These are phyloP conservation scores for Denticeps clupeoides DNA, from an alignment of 2,797 vertebrate genomes.

Conservation along the genomic window DNA sequence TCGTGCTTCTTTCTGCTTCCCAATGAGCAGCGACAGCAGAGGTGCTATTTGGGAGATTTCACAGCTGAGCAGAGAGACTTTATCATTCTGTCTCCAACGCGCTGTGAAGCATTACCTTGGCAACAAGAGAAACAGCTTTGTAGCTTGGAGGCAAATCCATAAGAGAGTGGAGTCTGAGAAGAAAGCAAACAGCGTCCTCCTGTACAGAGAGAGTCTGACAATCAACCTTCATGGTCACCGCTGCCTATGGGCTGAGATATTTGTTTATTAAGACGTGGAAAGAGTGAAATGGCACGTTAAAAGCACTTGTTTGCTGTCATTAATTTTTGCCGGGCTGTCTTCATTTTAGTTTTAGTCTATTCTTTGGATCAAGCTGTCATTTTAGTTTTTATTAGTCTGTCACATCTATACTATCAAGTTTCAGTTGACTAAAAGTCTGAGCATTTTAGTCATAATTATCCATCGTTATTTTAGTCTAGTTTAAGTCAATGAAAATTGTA, in stretches of 20 bases:
- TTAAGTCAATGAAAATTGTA: too few species aligned
- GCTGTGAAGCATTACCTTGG: constrained; percentile 22
- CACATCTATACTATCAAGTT: too few species aligned
- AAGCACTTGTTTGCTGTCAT: constrained; percentile 28
- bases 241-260: constrained; percentile 40
- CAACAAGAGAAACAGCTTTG: constrained; percentile 23
- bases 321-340: too few species aligned
- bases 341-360: too few species aligned
- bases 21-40: constrained; percentile 14
- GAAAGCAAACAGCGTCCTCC: too few species aligned
- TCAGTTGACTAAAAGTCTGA: too few species aligned
- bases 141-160: constrained; percentile 18
- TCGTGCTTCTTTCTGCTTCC: constrained; percentile 5
- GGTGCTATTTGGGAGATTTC: constrained; percentile 20
- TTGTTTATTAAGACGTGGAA: constrained; percentile 30
- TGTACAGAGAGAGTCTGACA: constrained; percentile 23
- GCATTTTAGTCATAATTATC: too few species aligned
- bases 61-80: constrained; percentile 23
- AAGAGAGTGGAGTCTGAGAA: too few species aligned
- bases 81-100: constrained; percentile 21
- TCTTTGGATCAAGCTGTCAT: too few species aligned
- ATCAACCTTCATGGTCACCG: neutral
- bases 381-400: too few species aligned
- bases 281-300: constrained; percentile 51
- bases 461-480: too few species aligned